Base-by-base conservation (phyloP, 2,797 vertebrate species). In the Pygocentrus nattereri region DNA sequence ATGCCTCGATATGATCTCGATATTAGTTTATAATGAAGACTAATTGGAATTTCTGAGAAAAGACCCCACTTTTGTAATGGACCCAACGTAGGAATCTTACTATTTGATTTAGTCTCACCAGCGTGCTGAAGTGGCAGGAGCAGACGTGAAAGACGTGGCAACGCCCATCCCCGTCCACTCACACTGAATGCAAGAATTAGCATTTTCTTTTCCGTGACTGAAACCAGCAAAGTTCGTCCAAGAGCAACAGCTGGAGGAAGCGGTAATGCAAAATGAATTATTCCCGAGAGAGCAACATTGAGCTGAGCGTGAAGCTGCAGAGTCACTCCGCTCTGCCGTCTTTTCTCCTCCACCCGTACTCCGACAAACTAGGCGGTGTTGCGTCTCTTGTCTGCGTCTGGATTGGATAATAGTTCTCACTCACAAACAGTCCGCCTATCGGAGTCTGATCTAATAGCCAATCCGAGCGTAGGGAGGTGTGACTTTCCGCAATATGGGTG, bases 201-300 rank as follows among this genome's bases (percentile, higher is more conserved):
- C 54, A 5, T 23, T 58, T 74, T n/a, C 25, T 31, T 49, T 47
- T 52, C 7, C 12, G 16, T 25, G 27, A 16, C 71, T 16, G 11
- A 23, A 58, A 41, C 54, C 27, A 41, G 21, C 12, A 23, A 13
- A 61, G 52, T 58, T n/a, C 56, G 1, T 5, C 15, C 4, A 8
- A 3, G 70, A 65, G 81, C 81, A 79, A 83, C 76, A 83, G 76
- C 71, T 83, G 64, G 23, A 54, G 31, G 52, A 59, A 25, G 34
- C 4, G 72, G 54, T 12, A 7, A 58, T 44, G 23, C 50, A 69
- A 74, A 41, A 59, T 74, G 19, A 41, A 74, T 74, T 18, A 58
- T 16, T 58, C 27, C 30, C 30, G 4, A 38, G 52, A 23, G 34
- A 59, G 34, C 16, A 25, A 59, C 74, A 72, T 58, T 38, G 5